Base-by-base conservation (phyloP, 2,888 invertebrate species). In the Odontocerum albicorne region DNA sequence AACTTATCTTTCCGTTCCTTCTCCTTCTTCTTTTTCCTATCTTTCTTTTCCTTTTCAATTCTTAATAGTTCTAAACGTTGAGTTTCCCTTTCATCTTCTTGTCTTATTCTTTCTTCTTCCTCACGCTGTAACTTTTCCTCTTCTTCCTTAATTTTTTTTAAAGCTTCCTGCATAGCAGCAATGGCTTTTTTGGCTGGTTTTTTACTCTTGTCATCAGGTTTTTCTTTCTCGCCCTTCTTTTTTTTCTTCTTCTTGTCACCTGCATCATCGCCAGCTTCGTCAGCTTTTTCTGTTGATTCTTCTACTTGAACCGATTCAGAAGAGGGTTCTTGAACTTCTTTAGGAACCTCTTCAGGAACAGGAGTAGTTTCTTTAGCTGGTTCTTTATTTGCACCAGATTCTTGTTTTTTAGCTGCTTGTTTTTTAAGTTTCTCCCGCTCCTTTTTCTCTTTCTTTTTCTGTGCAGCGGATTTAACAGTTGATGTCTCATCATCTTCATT, bases 1-100 rank as follows among this genome's bases (percentile, higher is more conserved):
- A 95, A 79, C 67, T 93, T 82, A 66, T 94, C 94, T 71, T 92
- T 94, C 44, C 91, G 83, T 68, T 96, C 96, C 67, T 93, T 94
- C 73, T 96, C 93, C 67, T 92, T 92, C 66, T 89, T 88, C 69
- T 94, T 97, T 70, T 89, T 93, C 67, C 84, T 86, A 62, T 92
- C 92, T 67, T 90, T 95, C 60, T 83, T 80, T 69, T 97, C 96
- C 65, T 92, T 88, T 69, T 96, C 96, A 61, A 91, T 72, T 55
- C 88, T 72, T 64, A 83, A 77, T 68, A 84, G 86, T 74, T 94
- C 92, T 59, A 88, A 72, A 55, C 90, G 82, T 33, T 85, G 84
- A 22, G 69, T 73, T 68, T 90, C 90, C 20, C 86, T 80, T 68
- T 90, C 87, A 63, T 92, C 92, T 65, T 87, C 86, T 59, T 79